Evolutionary conservation across 2,888 invertebrate species (phyloP).

Genomic region (Lissocephala sabroskyi): DNA sequence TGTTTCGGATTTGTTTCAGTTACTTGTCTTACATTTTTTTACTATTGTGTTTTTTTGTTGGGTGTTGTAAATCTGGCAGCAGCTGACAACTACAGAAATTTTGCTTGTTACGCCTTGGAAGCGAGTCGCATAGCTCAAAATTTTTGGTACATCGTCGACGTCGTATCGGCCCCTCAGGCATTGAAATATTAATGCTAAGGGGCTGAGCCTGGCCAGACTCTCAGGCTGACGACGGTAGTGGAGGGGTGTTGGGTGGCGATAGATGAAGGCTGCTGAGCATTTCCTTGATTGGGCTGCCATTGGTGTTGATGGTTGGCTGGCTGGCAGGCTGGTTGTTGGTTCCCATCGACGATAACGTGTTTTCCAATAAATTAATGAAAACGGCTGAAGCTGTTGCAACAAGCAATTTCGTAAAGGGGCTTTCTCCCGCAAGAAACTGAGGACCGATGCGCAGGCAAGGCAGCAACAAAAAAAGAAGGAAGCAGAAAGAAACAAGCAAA

Average conservation of each 20-base stretch:
- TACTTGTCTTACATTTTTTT: neutral
- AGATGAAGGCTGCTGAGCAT: constrained; percentile 26
- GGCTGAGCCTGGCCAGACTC: constrained; percentile 14
- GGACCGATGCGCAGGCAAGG: neutral
- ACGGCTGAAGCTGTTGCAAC: constrained; percentile 32
- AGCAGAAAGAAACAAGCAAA: neutral
- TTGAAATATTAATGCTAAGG: constrained; percentile 62
- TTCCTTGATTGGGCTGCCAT: constrained; percentile 41
- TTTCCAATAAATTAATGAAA: constrained; percentile 48
- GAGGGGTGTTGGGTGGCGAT: too few species aligned
- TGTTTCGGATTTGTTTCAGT: constrained; percentile 5
- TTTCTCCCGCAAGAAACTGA: constrained; percentile 9
- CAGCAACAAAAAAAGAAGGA: neutral
- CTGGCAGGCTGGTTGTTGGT: neutral
- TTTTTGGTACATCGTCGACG: constrained; percentile 9
- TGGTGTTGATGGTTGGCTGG: constrained; percentile 15
- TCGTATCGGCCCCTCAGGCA: constrained; percentile 22
- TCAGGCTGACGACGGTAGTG: constrained; percentile 1
- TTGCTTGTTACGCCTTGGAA: constrained; percentile 31
- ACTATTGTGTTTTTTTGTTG: neutral
- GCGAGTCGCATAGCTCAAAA: constrained; percentile 33
- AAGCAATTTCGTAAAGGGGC: constrained; percentile 23
- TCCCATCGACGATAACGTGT: constrained; percentile 19
- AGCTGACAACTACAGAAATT: constrained; percentile 54
- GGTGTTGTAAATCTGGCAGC: constrained; percentile 47